Evolutionary conservation across 2,888 invertebrate genomes (phyloP).

Genomic region (Anoncus sp.): DNA sequence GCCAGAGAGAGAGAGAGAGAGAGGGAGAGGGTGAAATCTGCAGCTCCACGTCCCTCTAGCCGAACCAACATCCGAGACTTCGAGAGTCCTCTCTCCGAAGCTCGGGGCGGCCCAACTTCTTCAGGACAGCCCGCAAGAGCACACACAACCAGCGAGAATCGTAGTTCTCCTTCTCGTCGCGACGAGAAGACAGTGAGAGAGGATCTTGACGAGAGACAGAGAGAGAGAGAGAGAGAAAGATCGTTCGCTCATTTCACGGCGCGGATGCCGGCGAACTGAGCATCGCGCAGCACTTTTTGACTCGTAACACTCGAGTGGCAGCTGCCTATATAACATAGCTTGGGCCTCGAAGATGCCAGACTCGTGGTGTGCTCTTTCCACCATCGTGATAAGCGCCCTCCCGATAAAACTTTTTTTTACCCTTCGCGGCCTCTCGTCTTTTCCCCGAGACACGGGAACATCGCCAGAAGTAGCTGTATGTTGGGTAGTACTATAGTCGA

Average conservation of each 20-base stretch:
- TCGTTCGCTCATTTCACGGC: conserved; percentile 25
- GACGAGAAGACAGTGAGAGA: background rate
- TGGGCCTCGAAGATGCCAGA: conserved; percentile 57
- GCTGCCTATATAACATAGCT: conserved; percentile 54
- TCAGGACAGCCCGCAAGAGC: conserved; percentile 23
- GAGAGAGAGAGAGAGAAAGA: conserved; percentile 12
- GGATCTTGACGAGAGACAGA: conserved; percentile 5
- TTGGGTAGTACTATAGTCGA: background rate
- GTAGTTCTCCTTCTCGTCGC: conserved; percentile 17
- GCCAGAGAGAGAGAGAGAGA: background rate
- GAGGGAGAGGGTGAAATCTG: conserved; percentile 17
- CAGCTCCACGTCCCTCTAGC: background rate
- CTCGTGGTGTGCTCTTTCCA: conserved; percentile 39
- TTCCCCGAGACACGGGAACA: background rate
- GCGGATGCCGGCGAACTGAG: conserved; percentile 26
- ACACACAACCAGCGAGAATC: conserved; percentile 28
- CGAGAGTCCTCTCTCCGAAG: conserved; percentile 37
- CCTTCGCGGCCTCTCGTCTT: conserved; percentile 37
- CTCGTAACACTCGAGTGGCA: conserved; percentile 65
- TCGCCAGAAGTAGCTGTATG: conserved; percentile 11
- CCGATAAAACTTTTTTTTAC: conserved; percentile 50
- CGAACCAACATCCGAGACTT: conserved; percentile 19
- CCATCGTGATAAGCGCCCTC: conserved; percentile 67
- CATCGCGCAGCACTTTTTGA: conserved; percentile 61
- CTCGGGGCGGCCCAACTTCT: conserved; percentile 33